Evolutionary conservation across 2,797 vertebrate genomes (phyloP).

Genomic region (Ptychadena robeensis): DNA sequence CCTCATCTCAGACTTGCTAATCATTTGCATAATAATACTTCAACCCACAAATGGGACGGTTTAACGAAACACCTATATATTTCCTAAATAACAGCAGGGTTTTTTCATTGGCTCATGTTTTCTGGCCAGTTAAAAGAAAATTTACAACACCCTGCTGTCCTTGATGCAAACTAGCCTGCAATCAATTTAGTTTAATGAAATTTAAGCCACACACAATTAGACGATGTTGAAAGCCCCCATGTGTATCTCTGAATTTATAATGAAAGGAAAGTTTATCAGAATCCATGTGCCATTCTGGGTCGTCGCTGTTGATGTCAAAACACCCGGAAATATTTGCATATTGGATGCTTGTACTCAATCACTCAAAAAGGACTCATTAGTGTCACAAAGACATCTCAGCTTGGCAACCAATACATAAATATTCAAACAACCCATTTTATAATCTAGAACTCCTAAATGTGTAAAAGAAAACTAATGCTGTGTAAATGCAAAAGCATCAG

Average conservation of each 20-base stretch:
- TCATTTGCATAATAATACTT: slow-evolving; percentile 50
- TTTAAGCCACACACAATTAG: slow-evolving; percentile 65
- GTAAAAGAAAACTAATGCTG: no score
- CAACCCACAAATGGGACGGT: slow-evolving; percentile 53
- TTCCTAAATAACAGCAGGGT: slow-evolving; percentile 58
- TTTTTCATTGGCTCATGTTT: slow-evolving; percentile 60
- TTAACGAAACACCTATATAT: slow-evolving; percentile 45
- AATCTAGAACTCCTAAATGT: no score
- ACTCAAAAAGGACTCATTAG: slow-evolving; percentile 63
- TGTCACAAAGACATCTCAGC: slow-evolving; percentile 54
- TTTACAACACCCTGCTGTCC: slow-evolving; percentile 65
- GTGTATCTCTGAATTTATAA: slow-evolving; percentile 64
- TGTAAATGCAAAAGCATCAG: no score
- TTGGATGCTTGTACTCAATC: slow-evolving; percentile 54
- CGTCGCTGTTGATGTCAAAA: slow-evolving; percentile 59
- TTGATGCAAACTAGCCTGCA: slow-evolving; percentile 64
- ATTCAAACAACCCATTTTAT: no score
- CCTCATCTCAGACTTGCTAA: slow-evolving; percentile 50
- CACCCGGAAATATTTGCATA: slow-evolving; percentile 63
- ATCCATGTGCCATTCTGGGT: slow-evolving; percentile 63
- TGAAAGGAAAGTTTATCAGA: slow-evolving; percentile 55
- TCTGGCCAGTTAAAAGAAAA: slow-evolving; percentile 68
- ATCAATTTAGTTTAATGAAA: slow-evolving; percentile 71
- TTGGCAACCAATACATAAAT: neutral
- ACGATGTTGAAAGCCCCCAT: slow-evolving; percentile 61